Base-by-base conservation (phyloP, 2,113 vertebrate species). In the Neolamprologus kungweensis region DNA sequence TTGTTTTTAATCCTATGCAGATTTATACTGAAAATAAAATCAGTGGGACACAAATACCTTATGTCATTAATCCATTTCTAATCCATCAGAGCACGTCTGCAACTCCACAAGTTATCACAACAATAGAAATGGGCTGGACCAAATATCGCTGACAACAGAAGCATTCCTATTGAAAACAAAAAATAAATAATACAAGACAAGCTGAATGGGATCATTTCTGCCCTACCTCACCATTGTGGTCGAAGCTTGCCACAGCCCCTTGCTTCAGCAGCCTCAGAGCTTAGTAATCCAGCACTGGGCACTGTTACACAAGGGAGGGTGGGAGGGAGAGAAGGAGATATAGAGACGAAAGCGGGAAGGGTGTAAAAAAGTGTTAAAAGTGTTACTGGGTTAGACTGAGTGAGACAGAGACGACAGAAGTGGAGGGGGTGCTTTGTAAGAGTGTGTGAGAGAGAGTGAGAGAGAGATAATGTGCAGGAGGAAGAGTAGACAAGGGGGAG, bases 151-250 rank as follows among this genome's bases (percentile, higher is more conserved):
- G 16, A 63, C 16, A 63, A 78, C 9, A 50, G 6, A 35, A 54
- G 45, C 57, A 35, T 87, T 21, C 12, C 16, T 73, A 63, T 55
- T 13, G 23, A 58, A 37, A 19, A 83, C 14, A 50, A 47, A 75
- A 75, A 75, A 28, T 23, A 75, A 28, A 47, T 16, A 80, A 31
- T 40, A 26, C 2, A 4, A 23, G 37, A 60, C 5, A 45, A 84
- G 85, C 23, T 79, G 55, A 90, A 68, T 9, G 71, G 87, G 82
- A 89, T 89, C 2, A 75, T 68, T 85, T 87, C 83, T 86, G 75
- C 84, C 97, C 96, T 97, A 97, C 96, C 97, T 97, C 96, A 97
- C 97, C 97, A 97, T 97, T 95, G 91, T 97, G 94, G 91, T 90
- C 82, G 82, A 93, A 96, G 95, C 91, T 94, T 93, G 93, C 83